Base-by-base conservation (phyloP, 1,140 invertebrate genomes). In the Aphidius ervi region DNA sequence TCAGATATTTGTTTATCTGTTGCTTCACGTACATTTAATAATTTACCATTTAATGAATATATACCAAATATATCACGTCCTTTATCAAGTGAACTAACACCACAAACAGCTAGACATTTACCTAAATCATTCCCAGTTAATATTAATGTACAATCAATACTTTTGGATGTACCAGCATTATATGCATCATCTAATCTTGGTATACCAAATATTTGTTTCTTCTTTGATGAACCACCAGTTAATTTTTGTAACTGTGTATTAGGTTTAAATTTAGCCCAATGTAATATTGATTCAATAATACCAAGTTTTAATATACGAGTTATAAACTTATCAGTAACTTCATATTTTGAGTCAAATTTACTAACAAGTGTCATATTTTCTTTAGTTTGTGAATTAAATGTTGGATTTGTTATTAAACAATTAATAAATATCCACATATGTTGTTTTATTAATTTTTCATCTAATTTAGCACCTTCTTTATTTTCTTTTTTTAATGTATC, bases 111-210 rank as follows among this genome's bases (percentile, higher is more conserved):
- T 77, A 99, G 85, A 1, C 94, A 88, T 81, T 99, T 99, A 75
- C 98, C 98, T 82, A 98, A 99, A 80, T 99, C 98, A 94, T 98
- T 98, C 84, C 99, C 97, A 62, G 98, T 99, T 9, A 99, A 83
- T 67, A 99, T 99, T 2, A 99, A 83, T 0, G 97, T 99, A 76
- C 97, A 99, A 40, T 90, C 86, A 48, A 91, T 81, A 0, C 94
- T 93, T 74, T 91, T 92, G 66, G 84, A 92, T 1, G 91, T 93
- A 31, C 97, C 98, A 43, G 98, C 98, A 73, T 99, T 92, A 73
- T 99, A 99, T 5, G 98, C 98, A 83, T 99, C 98, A 77, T 99
- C 96, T 60, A 99, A 81, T 80, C 99, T 99, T 1, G 97, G 94
- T 72, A 99, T 91, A 48, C 88, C 95, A 81, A 93, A 95, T 9